phyloP scores from a whole-genome alignment of 2,797 vertebrate species.

The Platalea minor region DNA sequence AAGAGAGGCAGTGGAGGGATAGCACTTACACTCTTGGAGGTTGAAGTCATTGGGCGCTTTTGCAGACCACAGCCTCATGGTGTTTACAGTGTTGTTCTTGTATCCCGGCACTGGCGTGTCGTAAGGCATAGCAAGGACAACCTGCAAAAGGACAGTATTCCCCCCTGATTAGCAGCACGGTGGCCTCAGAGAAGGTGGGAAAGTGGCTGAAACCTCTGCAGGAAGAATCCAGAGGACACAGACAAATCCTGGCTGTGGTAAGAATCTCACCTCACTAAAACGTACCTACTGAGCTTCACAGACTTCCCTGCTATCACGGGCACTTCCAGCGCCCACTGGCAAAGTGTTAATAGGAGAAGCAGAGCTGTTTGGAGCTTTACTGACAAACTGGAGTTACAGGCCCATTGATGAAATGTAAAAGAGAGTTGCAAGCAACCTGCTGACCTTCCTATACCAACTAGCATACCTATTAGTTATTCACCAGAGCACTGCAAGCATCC shows the following conservation, averaged over 20 bases:
- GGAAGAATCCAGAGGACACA: not conserved
- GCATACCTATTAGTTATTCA: not conserved
- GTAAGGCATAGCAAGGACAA: constrained; percentile 87
- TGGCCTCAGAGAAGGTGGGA: not conserved
- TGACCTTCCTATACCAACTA: not conserved
- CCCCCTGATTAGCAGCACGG: not conserved
- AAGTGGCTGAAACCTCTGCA: not conserved
- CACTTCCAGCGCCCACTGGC: not conserved
- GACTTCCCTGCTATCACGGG: not conserved
- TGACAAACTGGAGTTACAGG: not conserved
- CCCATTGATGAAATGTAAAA: not conserved
- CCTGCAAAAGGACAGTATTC: constrained; percentile 58
- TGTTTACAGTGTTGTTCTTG: constrained; percentile 90
- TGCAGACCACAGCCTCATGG: constrained; percentile 90
- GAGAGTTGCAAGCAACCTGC: not conserved
- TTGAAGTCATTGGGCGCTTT: constrained; percentile 89
- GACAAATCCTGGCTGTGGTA: not conserved
- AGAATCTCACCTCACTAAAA: not conserved
- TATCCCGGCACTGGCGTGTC: constrained; percentile 87
- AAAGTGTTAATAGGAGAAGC: not conserved
- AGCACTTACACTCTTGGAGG: constrained; percentile 82
- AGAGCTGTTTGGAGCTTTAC: not conserved
- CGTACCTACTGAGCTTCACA: not conserved
- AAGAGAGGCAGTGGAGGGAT: not conserved
- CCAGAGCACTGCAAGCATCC: not conserved